Evolutionary conservation across 1,140 invertebrate genomes (phyloP).

Genomic region (Orussus abietinus): DNA sequence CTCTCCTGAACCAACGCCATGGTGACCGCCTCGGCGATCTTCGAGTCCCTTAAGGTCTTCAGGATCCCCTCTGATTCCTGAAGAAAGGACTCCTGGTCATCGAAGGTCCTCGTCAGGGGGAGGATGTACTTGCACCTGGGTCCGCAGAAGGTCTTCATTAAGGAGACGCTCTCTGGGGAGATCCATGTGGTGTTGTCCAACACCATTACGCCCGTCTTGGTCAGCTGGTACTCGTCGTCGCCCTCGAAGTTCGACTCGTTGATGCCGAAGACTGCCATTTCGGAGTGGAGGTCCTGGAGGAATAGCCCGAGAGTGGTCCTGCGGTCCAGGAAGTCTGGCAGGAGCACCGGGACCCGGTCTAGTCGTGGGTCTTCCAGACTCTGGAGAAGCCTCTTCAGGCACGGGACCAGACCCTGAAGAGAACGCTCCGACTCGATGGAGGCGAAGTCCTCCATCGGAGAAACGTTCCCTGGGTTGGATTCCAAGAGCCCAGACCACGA

Average conservation of each 20-base stretch:
- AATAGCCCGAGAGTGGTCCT: too few species aligned
- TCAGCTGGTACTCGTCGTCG: background rate
- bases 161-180: background rate
- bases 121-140: conserved; percentile 25
- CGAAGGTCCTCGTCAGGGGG: conserved; percentile 19
- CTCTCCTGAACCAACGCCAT: conserved; percentile 21
- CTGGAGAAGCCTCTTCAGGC: too few species aligned
- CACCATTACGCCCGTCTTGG: too few species aligned
- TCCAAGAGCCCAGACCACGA: too few species aligned
- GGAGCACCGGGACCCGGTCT: too few species aligned
- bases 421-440: too few species aligned
- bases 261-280: background rate
- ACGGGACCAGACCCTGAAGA: too few species aligned
- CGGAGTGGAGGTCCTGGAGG: background rate
- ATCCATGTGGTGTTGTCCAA: too few species aligned
- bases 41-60: conserved; percentile 22
- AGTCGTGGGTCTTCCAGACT: too few species aligned
- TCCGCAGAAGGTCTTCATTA: conserved; percentile 20
- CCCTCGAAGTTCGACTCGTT: conserved; percentile 1
- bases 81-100: conserved; percentile 23
- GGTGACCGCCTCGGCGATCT: conserved; percentile 23
- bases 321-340: too few species aligned
- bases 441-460: too few species aligned
- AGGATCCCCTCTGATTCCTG: conserved; percentile 12
- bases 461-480: too few species aligned